phyloP scores from a whole-genome alignment of 2,113 vertebrate species.

The Corythornis vintsioides region DNA sequence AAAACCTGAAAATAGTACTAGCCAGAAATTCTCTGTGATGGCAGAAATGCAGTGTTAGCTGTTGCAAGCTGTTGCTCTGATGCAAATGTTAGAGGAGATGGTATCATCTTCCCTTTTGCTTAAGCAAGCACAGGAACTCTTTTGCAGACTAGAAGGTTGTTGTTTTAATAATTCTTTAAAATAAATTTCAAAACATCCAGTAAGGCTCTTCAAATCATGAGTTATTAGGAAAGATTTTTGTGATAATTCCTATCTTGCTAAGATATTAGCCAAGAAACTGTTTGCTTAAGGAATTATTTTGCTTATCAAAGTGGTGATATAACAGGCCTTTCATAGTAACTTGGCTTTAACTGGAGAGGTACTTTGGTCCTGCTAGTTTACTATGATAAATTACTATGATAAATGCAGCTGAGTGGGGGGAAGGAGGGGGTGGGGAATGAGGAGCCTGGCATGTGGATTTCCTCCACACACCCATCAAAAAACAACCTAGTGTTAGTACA shows the following conservation, averaged over 20 bases:
- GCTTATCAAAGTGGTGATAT: not conserved
- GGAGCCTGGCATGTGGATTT: not conserved
- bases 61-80: slow-evolving; percentile 21
- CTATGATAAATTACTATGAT: not conserved
- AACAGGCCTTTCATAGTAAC: not conserved
- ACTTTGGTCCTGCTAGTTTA: not conserved
- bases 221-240: not conserved
- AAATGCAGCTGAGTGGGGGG: not conserved
- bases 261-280: not conserved
- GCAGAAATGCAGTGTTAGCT: not conserved
- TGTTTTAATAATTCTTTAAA: not conserved
- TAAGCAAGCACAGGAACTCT: not conserved
- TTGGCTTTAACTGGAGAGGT: not conserved
- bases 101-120: not conserved
- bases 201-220: not conserved
- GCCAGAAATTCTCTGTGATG: not conserved
- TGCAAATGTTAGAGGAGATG: not conserved
- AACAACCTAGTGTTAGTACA: not conserved
- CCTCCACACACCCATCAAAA: not conserved
- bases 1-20: not conserved
- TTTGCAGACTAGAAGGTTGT: not conserved
- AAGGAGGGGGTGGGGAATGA: not conserved
- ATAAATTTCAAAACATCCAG: not conserved
- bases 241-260: not conserved
- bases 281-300: not conserved